Evolutionary conservation across 2,113 vertebrate species (phyloP), one percentile per base, ranked within the genome.

Genomic region (Myotis lucifugus): DNA sequence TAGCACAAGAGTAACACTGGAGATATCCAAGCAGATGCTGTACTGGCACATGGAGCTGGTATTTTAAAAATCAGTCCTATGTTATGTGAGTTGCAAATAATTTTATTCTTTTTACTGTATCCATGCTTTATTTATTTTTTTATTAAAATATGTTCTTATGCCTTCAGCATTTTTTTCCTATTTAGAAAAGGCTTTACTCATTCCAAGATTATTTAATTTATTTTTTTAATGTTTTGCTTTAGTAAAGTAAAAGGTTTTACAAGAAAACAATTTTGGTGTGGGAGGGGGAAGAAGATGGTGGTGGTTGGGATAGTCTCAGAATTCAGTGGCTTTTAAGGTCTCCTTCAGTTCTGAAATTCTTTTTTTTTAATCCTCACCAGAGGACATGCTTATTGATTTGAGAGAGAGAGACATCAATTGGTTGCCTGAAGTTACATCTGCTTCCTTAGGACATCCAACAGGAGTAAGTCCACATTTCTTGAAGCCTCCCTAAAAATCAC

Each of bases 101-200:
- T 79, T 78, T 50, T 88, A 50, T 46, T 87, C 18, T 52, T 54
- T 78, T 92, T 78, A 15, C 70, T 82, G 61, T 54, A 19, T 42
- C 46, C 25, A 25, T 89, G 9, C 3, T 56, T 70, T 42, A 50
- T 66, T 88, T 72, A 34, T 1, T 4, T 29, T 15, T 54, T 52
- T 66, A 61, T 88, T 70, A 56, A 83, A 90, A 86, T 72, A 81
- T 34, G 1, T 14, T 42, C 86, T 93, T 88, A 85, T 76, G 8
- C 13, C 46, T 21, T 81, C 18, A 78, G 19, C 2, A 48, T 84
- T 48, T 77, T n/a, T 84, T 92, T 87, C 34, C 56, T 37, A 19
- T 85, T 81, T 96, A 61, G 46, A 85, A 95, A 95, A 50, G 19
- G 4, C 4, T 61, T 64, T 82, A 52, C n/a, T 87, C 19, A 79